Percentiles rank a stretch among this genome's conserved stretches.
Evolutionary conservation across 2,888 invertebrate species (phyloP).

Genomic region (Pardosa pseudoannulata): DNA sequence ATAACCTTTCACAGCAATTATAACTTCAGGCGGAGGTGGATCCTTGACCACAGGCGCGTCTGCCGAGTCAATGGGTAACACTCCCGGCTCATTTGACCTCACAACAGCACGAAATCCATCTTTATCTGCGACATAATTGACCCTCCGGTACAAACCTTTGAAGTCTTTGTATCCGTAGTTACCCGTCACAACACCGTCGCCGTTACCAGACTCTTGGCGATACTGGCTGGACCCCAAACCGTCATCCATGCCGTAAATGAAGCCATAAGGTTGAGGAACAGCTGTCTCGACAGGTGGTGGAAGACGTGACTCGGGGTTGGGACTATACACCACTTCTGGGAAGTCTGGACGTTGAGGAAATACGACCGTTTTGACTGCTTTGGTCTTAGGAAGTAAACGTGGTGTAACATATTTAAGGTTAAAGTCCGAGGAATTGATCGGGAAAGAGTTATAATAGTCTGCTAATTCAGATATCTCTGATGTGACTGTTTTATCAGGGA

Average conservation of each 20-base stretch:
- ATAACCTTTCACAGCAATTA: not conserved
- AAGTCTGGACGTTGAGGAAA: no score
- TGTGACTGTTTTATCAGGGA: not conserved
- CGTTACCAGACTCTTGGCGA: constrained; percentile 36
- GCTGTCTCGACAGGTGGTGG: not conserved
- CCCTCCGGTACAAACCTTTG: constrained; percentile 52
- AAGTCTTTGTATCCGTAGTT: constrained; percentile 63
- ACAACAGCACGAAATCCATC: constrained; percentile 57
- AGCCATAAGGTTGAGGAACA: constrained; percentile 37
- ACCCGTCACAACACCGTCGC: constrained; percentile 37
- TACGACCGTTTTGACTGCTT: no score
- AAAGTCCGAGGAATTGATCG: no score
- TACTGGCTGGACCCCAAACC: constrained; percentile 52
- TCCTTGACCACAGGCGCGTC: constrained; percentile 44
- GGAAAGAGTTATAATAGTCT: not conserved
- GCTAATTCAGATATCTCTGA: not conserved
- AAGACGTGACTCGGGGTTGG: no score
- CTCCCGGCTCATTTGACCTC: constrained; percentile 56
- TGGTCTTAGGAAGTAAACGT: no score
- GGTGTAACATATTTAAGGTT: no score
- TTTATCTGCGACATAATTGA: constrained; percentile 55
- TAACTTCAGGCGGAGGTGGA: constrained; percentile 22
- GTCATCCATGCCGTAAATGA: constrained; percentile 47
- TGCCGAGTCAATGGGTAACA: constrained; percentile 28
- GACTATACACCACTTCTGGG: no score